Conservation (phyloP, 64 coral and sea anemone species). For the Porites australiensis region DNA sequence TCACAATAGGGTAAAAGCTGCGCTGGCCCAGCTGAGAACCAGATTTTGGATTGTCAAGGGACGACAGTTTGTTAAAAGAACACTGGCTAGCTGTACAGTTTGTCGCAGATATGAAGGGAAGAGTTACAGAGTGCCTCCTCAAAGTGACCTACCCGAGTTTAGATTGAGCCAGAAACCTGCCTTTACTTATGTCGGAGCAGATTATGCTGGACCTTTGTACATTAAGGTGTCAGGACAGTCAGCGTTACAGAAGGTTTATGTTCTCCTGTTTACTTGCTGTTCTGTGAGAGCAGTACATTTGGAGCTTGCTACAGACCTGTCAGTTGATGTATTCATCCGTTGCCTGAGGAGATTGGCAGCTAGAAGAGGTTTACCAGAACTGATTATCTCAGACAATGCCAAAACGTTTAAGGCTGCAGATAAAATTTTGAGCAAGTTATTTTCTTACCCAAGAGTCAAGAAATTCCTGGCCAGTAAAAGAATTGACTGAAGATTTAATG, state of each 20-base stretch:
- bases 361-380: not conserved
- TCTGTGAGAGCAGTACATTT: conserved; percentile 44
- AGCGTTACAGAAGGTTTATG: not conserved
- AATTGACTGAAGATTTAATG: conserved; percentile 6
- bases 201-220: not conserved
- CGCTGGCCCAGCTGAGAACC: conserved; percentile 17
- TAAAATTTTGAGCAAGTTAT: not conserved
- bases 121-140: conserved; percentile 8
- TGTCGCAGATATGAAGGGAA: conserved; percentile 48
- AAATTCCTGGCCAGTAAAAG: not conserved
- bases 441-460: conserved; percentile 2
- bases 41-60: conserved; percentile 42
- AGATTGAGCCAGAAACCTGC: conserved; percentile 7
- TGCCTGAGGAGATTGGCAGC: conserved; percentile 34
- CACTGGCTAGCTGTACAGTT: conserved; percentile 35
- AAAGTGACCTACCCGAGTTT: not conserved
- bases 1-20: conserved; percentile 39
- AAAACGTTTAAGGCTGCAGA: conserved; percentile 7
- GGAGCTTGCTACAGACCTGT: conserved; percentile 45
- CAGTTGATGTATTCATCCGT: conserved; percentile 40
- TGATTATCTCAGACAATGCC: no score
- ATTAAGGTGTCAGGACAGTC: not conserved
- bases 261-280: not conserved
- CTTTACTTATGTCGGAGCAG: not conserved
- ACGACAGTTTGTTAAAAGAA: conserved; percentile 55